Base-by-base conservation (phyloP, 2,888 invertebrate genomes). In the Torymus aiolomorphi region DNA sequence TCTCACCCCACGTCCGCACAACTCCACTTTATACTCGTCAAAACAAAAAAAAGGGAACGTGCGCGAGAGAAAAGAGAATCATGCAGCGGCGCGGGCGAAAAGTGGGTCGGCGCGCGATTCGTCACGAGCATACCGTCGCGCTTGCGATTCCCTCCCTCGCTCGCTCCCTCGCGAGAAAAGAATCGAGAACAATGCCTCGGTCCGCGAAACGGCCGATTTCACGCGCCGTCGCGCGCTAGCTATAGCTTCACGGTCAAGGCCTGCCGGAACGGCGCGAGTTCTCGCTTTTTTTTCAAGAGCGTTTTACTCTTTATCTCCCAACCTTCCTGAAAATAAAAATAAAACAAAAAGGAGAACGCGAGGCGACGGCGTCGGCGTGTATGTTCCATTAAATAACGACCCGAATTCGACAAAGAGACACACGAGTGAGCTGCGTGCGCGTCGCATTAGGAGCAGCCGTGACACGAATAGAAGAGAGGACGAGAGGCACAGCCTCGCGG, bases 241-340 rank as follows among this genome's bases (percentile, higher is more conserved):
- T 31, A 31, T 8, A 31, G 31, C 51, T 76, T 76, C 76, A 76
- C 56, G 76, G 76, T 70, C 76, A 76, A 76, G 70, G 76, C 31
- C 61, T 42, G 4, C 2, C 31, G 59, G 24, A 62, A 13, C 62
- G 59, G 8, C 0, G 59, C 18, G 11, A 12, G 11, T 62, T 62
- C n/a, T 62, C 24, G 0, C 2, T 31, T 20, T 24, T 56, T 61
- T 63, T 52, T 57, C 69, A 57, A 70, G 69, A 16, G 69, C 57
- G 42, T 31, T 31, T 31, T 31, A 31, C 31, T 31, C 31, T 20
- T 20, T 20, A 20, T 20, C 20, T 5, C 31, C 5, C 31, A 31
- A 31, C 31, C 31, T 31, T 3, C 31, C 31, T 31, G 31, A 31
- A 31, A 31, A 31, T 31, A 31, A 31, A 31, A 31, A 31, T 31